Base-by-base conservation (phyloP, 2,888 invertebrate genomes). In the Diaphora mendica region DNA sequence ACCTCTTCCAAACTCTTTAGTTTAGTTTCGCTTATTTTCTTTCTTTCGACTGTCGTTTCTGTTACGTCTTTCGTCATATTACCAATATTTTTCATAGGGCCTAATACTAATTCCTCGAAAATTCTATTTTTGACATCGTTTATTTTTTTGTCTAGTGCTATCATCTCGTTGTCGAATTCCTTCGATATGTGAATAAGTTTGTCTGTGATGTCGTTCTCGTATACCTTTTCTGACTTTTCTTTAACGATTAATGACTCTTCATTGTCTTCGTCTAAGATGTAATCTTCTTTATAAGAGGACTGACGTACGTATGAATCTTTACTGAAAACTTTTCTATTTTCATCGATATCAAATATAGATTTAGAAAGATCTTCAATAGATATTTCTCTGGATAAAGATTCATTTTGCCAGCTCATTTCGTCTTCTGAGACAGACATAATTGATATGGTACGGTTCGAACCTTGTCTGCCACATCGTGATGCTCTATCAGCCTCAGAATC, bases 401-500 rank as follows among this genome's bases (percentile, higher is more conserved):
- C 95, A 30, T 96, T 96, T 71, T 96, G 96, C 91, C 96, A 91
- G 65, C 96, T 96, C 79, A 93, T 93, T 39, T 97, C 97, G 80
- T 97, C 97, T 88, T 97, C 97, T 1, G 97, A 97, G 48, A 97
- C 92, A 1, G 97, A 97, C 77, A 96, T 96, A n/a, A 97, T 97
- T 0, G 97, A 97, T n/a, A 97, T 90, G 7, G 96, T 96, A 80
- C 97, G 94, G 83, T 95, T 96, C 0, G 92, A 88, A 11, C 85
- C 80, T 8, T 92, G 88, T 78, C 85, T 93, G 4, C 88, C 88
- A 78, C 86, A 90, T 88, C 86, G 91, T 65, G 87, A 94, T 51
- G 74, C 85, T 87, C 85, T 95, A 86, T 92, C 94, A 77, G 89
- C 96, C 90, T 96, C 96, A 5, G 96, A 96, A 84, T 96, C 96